phyloP scores from a whole-genome alignment of 2,797 vertebrate genomes.

The Sebastiscus albofasciatus region DNA sequence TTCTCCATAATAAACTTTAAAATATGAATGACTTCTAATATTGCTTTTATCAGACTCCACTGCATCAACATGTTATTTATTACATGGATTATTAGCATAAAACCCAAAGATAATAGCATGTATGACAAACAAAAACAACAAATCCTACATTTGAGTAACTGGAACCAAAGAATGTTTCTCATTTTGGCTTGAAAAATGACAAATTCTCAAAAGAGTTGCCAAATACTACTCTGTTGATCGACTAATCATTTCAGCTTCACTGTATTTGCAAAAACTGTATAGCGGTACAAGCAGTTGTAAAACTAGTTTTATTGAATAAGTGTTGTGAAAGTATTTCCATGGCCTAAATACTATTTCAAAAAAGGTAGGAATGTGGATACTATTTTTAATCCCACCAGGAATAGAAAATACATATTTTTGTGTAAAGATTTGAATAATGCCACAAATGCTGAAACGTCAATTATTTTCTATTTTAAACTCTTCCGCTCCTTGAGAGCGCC shows the following conservation, averaged over 20 bases:
- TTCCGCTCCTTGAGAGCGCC: rapidly evolving
- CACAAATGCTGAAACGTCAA: not conserved
- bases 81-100: not conserved
- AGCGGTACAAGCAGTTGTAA: not conserved
- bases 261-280: rapidly evolving
- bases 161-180: not conserved
- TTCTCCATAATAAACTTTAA: not conserved
- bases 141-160: rapidly evolving
- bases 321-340: not conserved
- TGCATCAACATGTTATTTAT: not conserved
- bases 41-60: not conserved
- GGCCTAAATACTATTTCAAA: not conserved
- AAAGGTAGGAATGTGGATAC: not conserved
- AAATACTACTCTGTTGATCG: not conserved
- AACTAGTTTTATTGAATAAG: not conserved
- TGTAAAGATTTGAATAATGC: not conserved
- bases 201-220: not conserved
- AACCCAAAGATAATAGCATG: rapidly evolving
- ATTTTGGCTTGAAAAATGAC: not conserved
- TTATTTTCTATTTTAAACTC: not conserved
- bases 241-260: not conserved
- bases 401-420: not conserved
- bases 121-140: not conserved
- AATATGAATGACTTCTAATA: not conserved
- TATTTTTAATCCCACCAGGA: not conserved